Percentiles rank a stretch among this genome's conserved stretches.
phyloP scores from a whole-genome alignment of 2,888 invertebrate species.

The Perizoma affinitatum region DNA sequence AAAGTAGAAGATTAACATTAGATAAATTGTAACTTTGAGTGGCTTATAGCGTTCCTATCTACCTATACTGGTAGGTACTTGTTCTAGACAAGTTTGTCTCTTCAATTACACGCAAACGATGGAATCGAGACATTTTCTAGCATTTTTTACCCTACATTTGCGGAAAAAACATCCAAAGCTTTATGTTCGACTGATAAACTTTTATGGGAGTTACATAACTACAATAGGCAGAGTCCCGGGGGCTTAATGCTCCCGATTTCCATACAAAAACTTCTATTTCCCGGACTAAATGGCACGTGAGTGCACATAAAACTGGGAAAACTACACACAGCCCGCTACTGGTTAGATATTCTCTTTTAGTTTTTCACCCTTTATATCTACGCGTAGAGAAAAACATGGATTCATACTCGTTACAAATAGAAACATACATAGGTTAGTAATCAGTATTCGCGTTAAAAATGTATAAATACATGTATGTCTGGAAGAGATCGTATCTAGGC shows the following conservation, averaged over 20 bases:
- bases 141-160: constrained; percentile 28
- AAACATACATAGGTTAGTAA: not conserved
- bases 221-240: constrained; percentile 72
- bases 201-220: constrained; percentile 76
- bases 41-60: too few relatives aligned
- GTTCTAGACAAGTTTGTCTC: too few relatives aligned
- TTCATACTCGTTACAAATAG: not conserved
- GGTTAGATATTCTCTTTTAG: constrained; percentile 55
- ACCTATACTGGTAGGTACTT: too few relatives aligned
- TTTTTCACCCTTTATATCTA: constrained; percentile 56
- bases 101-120: too few relatives aligned
- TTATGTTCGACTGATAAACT: constrained; percentile 75
- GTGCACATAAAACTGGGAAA: constrained; percentile 80
- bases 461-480: too few relatives aligned
- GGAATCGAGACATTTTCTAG: constrained; percentile 19
- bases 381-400: constrained; percentile 23
- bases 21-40: too few relatives aligned
- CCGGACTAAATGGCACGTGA: constrained; percentile 82
- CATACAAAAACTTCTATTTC: constrained; percentile 84
- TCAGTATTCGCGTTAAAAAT: too few relatives aligned
- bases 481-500: too few relatives aligned
- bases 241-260: constrained; percentile 81
- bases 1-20: too few relatives aligned
- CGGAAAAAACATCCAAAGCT: constrained; percentile 57
- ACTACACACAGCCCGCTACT: constrained; percentile 63